A percentile compares a stretch with the other conserved stretches of the same genome.
These are phyloP conservation scores for Apamea monoglypha DNA, from an alignment of 2,888 invertebrate species.

Conservation along the genomic window DNA sequence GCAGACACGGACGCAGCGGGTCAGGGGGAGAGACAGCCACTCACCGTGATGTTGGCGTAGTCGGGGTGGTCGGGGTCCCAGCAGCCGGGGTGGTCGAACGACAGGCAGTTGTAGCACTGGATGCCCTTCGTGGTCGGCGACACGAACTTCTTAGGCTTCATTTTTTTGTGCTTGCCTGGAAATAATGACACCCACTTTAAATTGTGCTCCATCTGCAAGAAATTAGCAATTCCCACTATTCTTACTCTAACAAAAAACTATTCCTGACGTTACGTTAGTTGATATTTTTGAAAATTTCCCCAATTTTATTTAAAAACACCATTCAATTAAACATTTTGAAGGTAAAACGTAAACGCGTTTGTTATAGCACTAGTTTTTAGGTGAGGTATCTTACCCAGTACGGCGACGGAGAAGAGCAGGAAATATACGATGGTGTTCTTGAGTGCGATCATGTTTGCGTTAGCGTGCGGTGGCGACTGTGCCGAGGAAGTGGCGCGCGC, in stretches of 20 bases:
- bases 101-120: conserved; percentile 88
- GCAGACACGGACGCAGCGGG: neutral
- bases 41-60: conserved; percentile 85
- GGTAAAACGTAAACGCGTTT: neutral
- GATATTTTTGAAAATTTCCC: neutral
- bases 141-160: conserved; percentile 84
- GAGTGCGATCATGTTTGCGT: conserved; percentile 69
- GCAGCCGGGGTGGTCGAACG: conserved; percentile 88
- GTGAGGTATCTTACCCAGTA: conserved; percentile 74
- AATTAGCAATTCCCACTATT: neutral
- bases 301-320: neutral
- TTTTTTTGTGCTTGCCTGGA: conserved; percentile 84
- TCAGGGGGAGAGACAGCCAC: conserved; percentile 9
- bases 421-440: conserved; percentile 75
- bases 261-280: neutral
- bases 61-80: conserved; percentile 89
- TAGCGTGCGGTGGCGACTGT: conserved; percentile 43
- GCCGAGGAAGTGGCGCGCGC: conserved; percentile 47
- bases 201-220: neutral
- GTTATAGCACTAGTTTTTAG: neutral
- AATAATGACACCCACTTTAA: neutral
- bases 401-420: conserved; percentile 77
- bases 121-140: conserved; percentile 84
- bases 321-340: neutral
- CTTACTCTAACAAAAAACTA: neutral